These are phyloP conservation scores for Ptychobarbus kaznakovi DNA, from an alignment of 2,797 vertebrate genomes.

Conservation along the genomic window DNA sequence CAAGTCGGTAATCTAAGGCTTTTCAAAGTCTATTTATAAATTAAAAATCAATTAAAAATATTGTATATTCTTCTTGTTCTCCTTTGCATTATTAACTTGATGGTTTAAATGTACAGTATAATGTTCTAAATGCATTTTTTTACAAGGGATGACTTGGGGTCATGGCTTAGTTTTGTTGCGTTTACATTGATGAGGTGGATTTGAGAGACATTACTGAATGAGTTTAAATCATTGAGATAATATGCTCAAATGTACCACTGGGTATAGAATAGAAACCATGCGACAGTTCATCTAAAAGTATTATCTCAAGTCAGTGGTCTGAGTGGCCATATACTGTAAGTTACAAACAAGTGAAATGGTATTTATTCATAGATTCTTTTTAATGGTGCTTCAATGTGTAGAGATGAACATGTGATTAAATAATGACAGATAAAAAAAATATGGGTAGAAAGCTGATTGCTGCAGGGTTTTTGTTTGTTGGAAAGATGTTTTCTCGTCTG, in stretches of 20 bases:
- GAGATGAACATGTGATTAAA: not conserved
- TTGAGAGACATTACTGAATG: not conserved
- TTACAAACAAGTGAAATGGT: not conserved
- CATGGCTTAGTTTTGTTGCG: not conserved
- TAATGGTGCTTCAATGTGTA: not conserved
- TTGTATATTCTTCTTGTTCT: too few relatives aligned
- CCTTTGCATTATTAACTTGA: too few relatives aligned
- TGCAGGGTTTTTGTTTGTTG: constrained; percentile 9
- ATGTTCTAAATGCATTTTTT: not conserved
- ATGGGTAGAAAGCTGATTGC: constrained; percentile 6
- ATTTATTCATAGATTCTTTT: not conserved
- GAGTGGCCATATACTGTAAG: not conserved
- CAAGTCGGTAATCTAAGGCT: too few relatives aligned
- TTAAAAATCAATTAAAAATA: not conserved
- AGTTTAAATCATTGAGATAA: not conserved
- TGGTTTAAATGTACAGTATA: too few relatives aligned
- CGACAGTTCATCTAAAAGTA: not conserved
- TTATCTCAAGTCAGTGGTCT: not conserved
- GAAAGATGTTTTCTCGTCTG: constrained; percentile 12
- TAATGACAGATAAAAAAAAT: not conserved
- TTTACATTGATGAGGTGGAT: not conserved
- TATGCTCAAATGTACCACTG: not conserved
- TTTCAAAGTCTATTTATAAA: too few relatives aligned
- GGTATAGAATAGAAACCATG: not conserved
- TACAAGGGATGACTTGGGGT: not conserved